These are phyloP conservation scores for Bembecia ichneumoniformis DNA, from an alignment of 2,888 invertebrate species.

Conservation along the genomic window DNA sequence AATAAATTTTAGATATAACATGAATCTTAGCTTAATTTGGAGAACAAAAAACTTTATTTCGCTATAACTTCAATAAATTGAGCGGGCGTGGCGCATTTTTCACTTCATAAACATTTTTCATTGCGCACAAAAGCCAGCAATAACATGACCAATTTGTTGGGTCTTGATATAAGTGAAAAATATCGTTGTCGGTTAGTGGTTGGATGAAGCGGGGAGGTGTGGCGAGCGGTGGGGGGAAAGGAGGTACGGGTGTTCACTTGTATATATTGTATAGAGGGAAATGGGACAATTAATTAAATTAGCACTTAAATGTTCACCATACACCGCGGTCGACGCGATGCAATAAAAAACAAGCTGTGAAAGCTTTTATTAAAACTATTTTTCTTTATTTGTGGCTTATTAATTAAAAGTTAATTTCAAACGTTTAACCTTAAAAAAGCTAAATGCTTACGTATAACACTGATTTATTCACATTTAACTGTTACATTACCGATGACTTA, in stretches of 20 bases:
- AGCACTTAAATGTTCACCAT: conserved; percentile 46
- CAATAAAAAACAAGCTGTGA: conserved; percentile 12
- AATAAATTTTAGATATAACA: conserved; percentile 35
- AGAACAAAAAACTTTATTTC: not conserved
- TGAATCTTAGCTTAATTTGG: conserved; percentile 11
- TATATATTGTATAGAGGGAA: conserved; percentile 38
- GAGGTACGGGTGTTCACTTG: no score
- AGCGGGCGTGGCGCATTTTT: not conserved
- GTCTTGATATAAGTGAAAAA: conserved; percentile 50
- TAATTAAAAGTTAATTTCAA: no score
- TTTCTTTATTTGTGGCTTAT: conserved; percentile 27
- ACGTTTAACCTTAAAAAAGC: no score
- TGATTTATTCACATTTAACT: no score
- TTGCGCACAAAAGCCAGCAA: not conserved
- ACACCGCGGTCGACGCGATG: conserved; percentile 22
- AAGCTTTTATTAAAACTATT: conserved; percentile 57
- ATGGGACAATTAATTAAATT: conserved; percentile 67
- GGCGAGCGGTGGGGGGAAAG: conserved; percentile 5
- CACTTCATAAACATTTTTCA: not conserved
- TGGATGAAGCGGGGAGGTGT: conserved; percentile 8
- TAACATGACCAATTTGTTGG: conserved; percentile 43
- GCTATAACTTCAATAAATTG: not conserved
- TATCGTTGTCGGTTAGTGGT: conserved; percentile 41
- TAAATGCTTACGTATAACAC: no score
- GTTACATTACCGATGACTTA: no score